phyloP scores from a whole-genome alignment of 2,797 vertebrate species.

The Acanthurus lineatus region DNA sequence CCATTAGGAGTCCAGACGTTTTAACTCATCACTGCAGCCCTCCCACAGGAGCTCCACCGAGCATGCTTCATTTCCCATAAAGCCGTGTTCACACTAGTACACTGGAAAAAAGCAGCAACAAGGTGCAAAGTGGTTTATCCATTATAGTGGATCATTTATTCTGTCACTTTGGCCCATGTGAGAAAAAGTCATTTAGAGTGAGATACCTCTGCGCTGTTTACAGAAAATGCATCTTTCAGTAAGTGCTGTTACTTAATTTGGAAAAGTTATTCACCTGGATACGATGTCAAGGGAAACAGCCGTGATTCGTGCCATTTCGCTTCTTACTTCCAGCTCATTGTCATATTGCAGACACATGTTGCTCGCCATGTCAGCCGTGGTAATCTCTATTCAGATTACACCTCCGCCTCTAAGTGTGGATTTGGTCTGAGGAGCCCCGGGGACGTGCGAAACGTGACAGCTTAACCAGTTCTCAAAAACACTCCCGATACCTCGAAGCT shows the following conservation, averaged over 20 bases:
- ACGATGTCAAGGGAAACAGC: not conserved
- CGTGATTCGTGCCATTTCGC: not conserved
- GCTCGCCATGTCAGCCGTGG: constrained; percentile 14
- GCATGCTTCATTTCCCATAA: constrained; percentile 69
- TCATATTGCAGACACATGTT: not conserved
- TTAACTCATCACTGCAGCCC: constrained; percentile 71
- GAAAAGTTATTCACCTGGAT: constrained; percentile 7
- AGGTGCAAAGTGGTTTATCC: constrained; percentile 82
- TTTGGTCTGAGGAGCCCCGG: constrained; percentile 26
- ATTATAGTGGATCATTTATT: constrained; percentile 67
- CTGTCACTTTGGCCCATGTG: constrained; percentile 60
- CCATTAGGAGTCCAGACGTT: constrained; percentile 74
- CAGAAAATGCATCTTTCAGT: constrained; percentile 1
- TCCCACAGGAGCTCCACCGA: constrained; percentile 54
- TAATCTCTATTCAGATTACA: constrained; percentile 13
- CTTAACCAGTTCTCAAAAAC: constrained; percentile 48
- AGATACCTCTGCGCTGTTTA: constrained; percentile 22
- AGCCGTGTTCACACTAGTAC: constrained; percentile 69
- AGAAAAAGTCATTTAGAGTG: constrained; percentile 58
- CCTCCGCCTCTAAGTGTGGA: constrained; percentile 27
- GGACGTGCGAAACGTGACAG: constrained; percentile 48
- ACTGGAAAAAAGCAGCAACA: constrained; percentile 66
- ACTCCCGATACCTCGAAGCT: constrained; percentile 40
- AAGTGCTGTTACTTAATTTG: constrained; percentile 32
- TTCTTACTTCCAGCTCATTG: not conserved